Percentiles rank a stretch among this genome's conserved stretches.
Evolutionary conservation across 2,113 vertebrate genomes (phyloP).

Genomic region (Chrysemys picta): DNA sequence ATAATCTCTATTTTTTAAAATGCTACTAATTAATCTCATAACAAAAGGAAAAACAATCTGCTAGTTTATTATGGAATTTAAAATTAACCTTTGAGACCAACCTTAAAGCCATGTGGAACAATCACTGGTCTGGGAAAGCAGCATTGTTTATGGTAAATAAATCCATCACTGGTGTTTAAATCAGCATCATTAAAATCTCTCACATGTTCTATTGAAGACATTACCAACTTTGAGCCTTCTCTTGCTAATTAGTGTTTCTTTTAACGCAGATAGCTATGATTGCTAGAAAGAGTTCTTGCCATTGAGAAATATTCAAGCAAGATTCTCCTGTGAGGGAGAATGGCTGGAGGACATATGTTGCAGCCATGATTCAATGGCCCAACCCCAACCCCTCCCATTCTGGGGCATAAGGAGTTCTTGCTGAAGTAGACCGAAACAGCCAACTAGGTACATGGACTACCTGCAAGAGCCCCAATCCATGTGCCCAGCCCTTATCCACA

Average conservation of each 20-base stretch:
- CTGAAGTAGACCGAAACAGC: not conserved
- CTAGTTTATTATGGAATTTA: slow-evolving; percentile 39
- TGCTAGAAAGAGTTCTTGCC: not conserved
- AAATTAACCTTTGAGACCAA: slow-evolving; percentile 46
- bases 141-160: not conserved
- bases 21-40: slow-evolving; percentile 3
- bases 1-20: slow-evolving; percentile 70
- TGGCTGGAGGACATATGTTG: not conserved
- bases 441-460: too few species aligned
- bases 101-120: slow-evolving; percentile 27
- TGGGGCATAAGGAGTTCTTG: too few species aligned
- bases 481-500: not conserved
- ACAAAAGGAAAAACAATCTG: slow-evolving; percentile 63
- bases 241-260: not conserved
- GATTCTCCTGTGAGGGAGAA: not conserved
- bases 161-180: not conserved
- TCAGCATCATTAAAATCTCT: slow-evolving; percentile 3
- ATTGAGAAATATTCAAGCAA: not conserved
- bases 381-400: not conserved
- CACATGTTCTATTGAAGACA: not conserved
- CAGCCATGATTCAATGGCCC: not conserved
- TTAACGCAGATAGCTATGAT: not conserved
- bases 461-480: not conserved
- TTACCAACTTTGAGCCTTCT: not conserved
- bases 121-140: slow-evolving; percentile 19